phyloP scores from a whole-genome alignment of 1,140 invertebrate genomes.

The Drosophila guanche region DNA sequence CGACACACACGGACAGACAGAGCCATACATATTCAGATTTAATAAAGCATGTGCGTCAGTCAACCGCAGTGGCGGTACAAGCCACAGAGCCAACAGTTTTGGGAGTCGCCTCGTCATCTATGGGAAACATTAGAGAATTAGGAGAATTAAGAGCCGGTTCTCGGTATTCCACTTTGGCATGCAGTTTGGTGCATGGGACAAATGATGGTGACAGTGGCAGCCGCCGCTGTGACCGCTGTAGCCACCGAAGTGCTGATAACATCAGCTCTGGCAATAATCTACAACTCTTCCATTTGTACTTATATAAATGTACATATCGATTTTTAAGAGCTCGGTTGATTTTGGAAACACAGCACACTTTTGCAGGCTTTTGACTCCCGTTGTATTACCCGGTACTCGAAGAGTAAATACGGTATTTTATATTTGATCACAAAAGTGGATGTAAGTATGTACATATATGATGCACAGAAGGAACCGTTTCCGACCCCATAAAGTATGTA shows the following conservation, averaged over 20 bases:
- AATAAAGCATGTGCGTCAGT: slow-evolving; percentile 79
- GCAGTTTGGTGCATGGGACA: neutral
- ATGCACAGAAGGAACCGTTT: too few species aligned
- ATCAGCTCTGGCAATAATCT: slow-evolving; percentile 38
- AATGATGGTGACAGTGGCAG: neutral
- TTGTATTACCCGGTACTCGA: too few species aligned
- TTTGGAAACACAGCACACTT: slow-evolving; percentile 27
- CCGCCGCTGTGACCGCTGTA: slow-evolving; percentile 50
- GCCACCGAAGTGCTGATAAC: slow-evolving; percentile 63
- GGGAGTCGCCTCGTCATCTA: slow-evolving; percentile 7
- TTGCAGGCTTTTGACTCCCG: slow-evolving; percentile 25
- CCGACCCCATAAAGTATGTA: too few species aligned
- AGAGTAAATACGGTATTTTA: too few species aligned
- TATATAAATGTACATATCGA: slow-evolving; percentile 25
- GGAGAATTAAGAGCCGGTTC: neutral
- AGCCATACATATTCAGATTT: slow-evolving; percentile 65
- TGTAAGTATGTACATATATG: too few species aligned
- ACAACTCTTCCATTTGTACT: neutral
- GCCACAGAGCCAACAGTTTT: slow-evolving; percentile 66
- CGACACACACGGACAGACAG: slow-evolving; percentile 16
- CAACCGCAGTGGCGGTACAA: slow-evolving; percentile 59
- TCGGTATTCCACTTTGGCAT: too few species aligned
- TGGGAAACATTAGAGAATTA: slow-evolving; percentile 8
- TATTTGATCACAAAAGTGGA: too few species aligned
- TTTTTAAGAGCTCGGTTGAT: slow-evolving; percentile 67